Base-by-base conservation (phyloP, 2,888 invertebrate species). In the Parochlus steinenii region DNA sequence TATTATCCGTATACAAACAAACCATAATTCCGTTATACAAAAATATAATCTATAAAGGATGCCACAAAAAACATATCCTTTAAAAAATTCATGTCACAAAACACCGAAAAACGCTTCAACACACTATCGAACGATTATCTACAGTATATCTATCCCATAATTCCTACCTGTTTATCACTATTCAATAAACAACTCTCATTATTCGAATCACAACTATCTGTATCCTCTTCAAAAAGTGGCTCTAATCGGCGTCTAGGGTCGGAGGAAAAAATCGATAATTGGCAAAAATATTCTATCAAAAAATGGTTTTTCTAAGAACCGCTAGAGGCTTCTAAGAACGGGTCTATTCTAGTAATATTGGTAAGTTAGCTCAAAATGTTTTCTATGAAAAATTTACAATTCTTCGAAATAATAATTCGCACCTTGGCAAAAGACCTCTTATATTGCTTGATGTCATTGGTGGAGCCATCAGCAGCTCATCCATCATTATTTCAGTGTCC, bases 151-250 rank as follows among this genome's bases (percentile, higher is more conserved):
- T 33, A 23, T 35, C 8, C 19, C 17, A 31, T 24, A 22, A 30
- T 18, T 29, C 37, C 31, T 37, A 37, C 37, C 37, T 37, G 31
- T 32, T 37, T 37, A 16, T 37, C 55, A 39, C 63, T 64, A 46
- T 63, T 61, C 39, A 63, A 60, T 46, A 62, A 61, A 35, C 62
- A 62, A 39, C 51, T 61, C 12, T 38, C 37, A 41, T 43, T 36
- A 38, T 57, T 52, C 3, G 58, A 52, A 42, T 65, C 62, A 41
- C 62, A 66, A 45, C 71, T 73, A 48, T 76, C 76, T 14, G 79
- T 78, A 45, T 85, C 83, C 58, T 85, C 85, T 58, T 85, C 83
- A 43, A 80, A 70, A 5, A 85, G 65, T 32, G 85, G 83, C 53
- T 85, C 85, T 49, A 85, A 59, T 45, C 82, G 69, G 57, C 80